These are phyloP conservation scores for Hirtodrosophila alboralis DNA, from an alignment of 2,888 invertebrate species.

Conservation along the genomic window DNA sequence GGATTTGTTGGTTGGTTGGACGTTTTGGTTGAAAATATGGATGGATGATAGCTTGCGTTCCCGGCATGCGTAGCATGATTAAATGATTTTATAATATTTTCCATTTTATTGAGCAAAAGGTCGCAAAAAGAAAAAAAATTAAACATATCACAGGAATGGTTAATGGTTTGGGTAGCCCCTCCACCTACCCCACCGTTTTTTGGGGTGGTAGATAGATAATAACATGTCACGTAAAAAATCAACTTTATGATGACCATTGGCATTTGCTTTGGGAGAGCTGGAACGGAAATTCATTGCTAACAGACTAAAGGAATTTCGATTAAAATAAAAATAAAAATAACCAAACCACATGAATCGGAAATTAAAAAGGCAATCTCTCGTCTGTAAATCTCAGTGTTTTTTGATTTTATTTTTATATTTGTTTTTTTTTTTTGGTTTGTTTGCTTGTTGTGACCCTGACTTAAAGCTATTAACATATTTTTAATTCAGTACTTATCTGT, in stretches of 20 bases:
- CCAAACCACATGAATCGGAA: slow-evolving; percentile 55
- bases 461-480: slow-evolving; percentile 34
- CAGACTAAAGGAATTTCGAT: slow-evolving; percentile 27
- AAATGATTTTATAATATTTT: slow-evolving; percentile 69
- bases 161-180: slow-evolving; percentile 6
- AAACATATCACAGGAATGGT: slow-evolving; percentile 38
- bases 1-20: slow-evolving; percentile 7
- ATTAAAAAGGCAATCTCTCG: slow-evolving; percentile 62
- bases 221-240: slow-evolving; percentile 66
- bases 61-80: slow-evolving; percentile 62
- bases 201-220: slow-evolving; percentile 47
- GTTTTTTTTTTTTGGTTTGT: slow-evolving; percentile 2
- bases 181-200: background rate
- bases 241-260: slow-evolving; percentile 53
- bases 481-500: slow-evolving; percentile 58
- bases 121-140: slow-evolving; percentile 53
- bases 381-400: too few species aligned
- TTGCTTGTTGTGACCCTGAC: slow-evolving; percentile 1
- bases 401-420: slow-evolving; percentile 13
- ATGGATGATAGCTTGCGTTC: slow-evolving; percentile 25
- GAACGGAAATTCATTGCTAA: slow-evolving; percentile 32
- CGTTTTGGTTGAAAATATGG: background rate
- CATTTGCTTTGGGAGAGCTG: slow-evolving; percentile 25
- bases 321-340: slow-evolving; percentile 10
- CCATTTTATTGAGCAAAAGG: slow-evolving; percentile 64